Evolutionary conservation across 2,888 invertebrate species (phyloP).

Genomic region (Mesopsocus fuscifrons): DNA sequence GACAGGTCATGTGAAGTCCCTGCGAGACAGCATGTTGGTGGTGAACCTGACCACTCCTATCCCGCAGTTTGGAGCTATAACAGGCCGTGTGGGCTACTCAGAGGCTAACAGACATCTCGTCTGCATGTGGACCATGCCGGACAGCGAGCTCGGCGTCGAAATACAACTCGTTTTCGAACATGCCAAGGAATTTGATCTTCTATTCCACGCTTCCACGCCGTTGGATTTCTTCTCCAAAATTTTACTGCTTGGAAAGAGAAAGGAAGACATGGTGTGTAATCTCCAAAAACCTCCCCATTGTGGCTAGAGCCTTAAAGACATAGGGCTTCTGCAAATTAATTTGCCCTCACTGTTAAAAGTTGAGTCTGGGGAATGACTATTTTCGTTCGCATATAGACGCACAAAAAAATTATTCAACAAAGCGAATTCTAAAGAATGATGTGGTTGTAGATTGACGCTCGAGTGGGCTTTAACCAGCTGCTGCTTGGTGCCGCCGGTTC

Average conservation of each 20-base stretch:
- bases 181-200: conserved; percentile 46
- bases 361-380: no score
- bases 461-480: conserved; percentile 54
- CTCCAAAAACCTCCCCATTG: no score
- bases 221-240: conserved; percentile 47
- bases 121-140: conserved; percentile 48
- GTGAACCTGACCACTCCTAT: conserved; percentile 58
- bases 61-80: conserved; percentile 41
- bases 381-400: no score
- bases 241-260: conserved; percentile 46
- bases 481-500: conserved; percentile 59
- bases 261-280: conserved; percentile 38
- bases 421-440: no score
- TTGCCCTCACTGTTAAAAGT: no score
- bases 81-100: conserved; percentile 50
- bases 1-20: conserved; percentile 41
- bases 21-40: conserved; percentile 54
- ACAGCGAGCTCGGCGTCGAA: conserved; percentile 50
- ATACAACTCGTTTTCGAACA: conserved; percentile 39
- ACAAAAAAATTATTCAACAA: no score
- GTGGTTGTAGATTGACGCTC: conserved; percentile 47
- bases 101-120: conserved; percentile 50
- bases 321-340: no score
- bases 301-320: no score
- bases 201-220: conserved; percentile 52